Percentiles rank a stretch among this genome's conserved stretches.
phyloP scores from a whole-genome alignment of 92 coral and sea anemone genomes.

The Epizoanthus ramosus region DNA sequence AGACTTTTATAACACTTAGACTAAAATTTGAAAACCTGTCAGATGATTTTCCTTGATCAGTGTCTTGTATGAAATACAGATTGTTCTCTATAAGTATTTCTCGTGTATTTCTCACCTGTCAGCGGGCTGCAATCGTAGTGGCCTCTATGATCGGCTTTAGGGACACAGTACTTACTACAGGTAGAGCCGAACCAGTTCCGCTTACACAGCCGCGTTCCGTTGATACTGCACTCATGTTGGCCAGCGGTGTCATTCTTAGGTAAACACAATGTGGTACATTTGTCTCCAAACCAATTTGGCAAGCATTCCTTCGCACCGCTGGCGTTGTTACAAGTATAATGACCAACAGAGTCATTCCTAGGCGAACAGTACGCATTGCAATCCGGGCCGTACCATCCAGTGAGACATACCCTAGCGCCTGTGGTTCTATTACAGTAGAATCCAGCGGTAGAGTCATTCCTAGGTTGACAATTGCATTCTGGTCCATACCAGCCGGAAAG shows the following conservation, averaged over 20 bases:
- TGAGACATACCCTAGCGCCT: constrained; percentile 63
- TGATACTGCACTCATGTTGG: constrained; percentile 56
- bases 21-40: no score
- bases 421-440: constrained; percentile 70
- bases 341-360: constrained; percentile 54
- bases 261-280: constrained; percentile 66
- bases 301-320: constrained; percentile 73
- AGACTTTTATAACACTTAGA: no score
- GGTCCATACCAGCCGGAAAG: constrained; percentile 79
- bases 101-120: constrained; percentile 24
- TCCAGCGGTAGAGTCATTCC: constrained; percentile 67
- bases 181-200: constrained; percentile 51
- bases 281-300: constrained; percentile 78
- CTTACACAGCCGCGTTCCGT: constrained; percentile 46
- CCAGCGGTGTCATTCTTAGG: constrained; percentile 52
- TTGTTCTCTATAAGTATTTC: constrained; percentile 40
- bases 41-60: no score
- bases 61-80: constrained; percentile 14
- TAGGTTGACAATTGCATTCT: constrained; percentile 75
- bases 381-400: constrained; percentile 66
- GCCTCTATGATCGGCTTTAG: constrained; percentile 25
- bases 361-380: constrained; percentile 47
- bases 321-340: constrained; percentile 55
- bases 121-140: constrained; percentile 41
- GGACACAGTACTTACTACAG: constrained; percentile 47